Conservation (phyloP, 64 coral and sea anemone species). For the Stylophora pistillata region DNA sequence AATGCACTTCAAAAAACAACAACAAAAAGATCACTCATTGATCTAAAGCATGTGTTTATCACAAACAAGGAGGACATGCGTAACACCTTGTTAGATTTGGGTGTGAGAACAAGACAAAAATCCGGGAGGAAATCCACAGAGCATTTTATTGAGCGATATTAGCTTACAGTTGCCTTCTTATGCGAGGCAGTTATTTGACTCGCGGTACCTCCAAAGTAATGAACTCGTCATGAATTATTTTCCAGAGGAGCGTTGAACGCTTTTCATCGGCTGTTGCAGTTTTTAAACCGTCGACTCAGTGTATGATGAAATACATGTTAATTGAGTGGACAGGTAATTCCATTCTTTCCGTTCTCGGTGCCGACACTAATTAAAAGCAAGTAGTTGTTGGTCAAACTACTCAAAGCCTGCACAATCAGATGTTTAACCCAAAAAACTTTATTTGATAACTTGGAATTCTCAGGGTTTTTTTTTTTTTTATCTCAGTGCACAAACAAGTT, state of each 20-base stretch:
- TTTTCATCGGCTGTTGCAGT: conserved; percentile 2
- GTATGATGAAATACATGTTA: conserved; percentile 43
- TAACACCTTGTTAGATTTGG: conserved; percentile 26
- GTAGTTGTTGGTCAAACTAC: conserved; percentile 4
- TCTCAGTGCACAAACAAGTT: background rate
- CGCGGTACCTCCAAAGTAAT: background rate
- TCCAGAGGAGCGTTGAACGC: background rate
- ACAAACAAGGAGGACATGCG: background rate
- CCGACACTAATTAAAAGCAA: conserved; percentile 50
- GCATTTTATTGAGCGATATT: conserved; percentile 15
- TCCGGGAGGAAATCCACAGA: background rate
- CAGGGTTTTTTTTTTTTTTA: conserved; percentile 9
- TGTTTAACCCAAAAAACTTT: background rate
- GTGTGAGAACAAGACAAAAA: background rate
- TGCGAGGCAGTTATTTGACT: background rate
- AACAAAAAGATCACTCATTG: background rate
- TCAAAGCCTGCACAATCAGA: background rate
- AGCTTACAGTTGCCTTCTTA: background rate
- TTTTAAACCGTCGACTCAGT: background rate
- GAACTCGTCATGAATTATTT: background rate
- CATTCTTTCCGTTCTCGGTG: conserved; percentile 26
- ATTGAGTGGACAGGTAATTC: conserved; percentile 6
- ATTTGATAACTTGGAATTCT: background rate
- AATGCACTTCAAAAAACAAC: background rate
- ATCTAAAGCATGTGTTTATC: background rate